Evolutionary conservation across 2,888 invertebrate species (phyloP).

Genomic region (Phaonia tiefii): DNA sequence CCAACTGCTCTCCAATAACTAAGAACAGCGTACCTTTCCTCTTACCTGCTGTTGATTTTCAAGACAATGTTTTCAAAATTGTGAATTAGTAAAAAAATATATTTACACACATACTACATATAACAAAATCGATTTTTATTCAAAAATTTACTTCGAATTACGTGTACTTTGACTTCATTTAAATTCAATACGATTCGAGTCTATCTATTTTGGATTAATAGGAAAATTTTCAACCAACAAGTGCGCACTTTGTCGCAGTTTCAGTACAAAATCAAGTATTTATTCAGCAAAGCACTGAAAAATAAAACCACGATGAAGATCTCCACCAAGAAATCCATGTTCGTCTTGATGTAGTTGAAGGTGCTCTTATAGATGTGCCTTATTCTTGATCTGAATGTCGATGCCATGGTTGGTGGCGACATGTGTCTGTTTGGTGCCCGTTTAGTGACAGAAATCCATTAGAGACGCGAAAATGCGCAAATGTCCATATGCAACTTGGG

Average conservation of each 20-base stretch:
- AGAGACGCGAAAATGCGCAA: too few species aligned
- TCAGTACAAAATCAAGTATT: constrained; percentile 71
- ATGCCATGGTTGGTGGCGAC: constrained; percentile 68
- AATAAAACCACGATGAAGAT: constrained; percentile 74
- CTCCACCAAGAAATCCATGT: constrained; percentile 76
- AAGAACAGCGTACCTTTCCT: not conserved
- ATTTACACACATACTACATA: too few species aligned
- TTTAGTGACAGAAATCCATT: too few species aligned
- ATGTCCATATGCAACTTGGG: too few species aligned
- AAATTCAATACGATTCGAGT: constrained; percentile 26
- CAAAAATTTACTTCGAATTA: not conserved
- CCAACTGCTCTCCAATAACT: not conserved
- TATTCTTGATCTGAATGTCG: constrained; percentile 69
- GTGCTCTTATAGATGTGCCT: constrained; percentile 70
- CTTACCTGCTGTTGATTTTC: too few species aligned
- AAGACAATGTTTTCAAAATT: not conserved
- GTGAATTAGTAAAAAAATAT: constrained; percentile 11
- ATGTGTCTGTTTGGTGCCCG: too few species aligned
- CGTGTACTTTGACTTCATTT: constrained; percentile 49
- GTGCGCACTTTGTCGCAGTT: not conserved
- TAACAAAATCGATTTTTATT: constrained; percentile 8
- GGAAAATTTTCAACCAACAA: not conserved
- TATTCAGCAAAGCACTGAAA: constrained; percentile 75
- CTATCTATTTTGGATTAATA: not conserved
- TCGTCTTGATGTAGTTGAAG: constrained; percentile 73